Conservation (phyloP, 2,797 vertebrate genomes). For the Podarcis lilfordi region DNA sequence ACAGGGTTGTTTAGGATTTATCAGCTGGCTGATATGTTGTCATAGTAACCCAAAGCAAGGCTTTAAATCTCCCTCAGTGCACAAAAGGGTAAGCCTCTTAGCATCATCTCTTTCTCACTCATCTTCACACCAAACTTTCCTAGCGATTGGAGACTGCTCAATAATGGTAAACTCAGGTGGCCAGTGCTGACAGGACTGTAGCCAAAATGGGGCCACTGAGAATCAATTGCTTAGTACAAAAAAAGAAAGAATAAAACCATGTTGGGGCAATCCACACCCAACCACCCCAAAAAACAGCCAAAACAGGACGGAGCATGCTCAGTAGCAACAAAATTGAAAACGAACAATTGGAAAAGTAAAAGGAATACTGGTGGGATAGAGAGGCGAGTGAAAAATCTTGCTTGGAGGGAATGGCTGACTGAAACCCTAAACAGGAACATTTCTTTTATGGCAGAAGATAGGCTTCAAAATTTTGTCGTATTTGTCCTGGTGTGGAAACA, state of each 20-base stretch:
- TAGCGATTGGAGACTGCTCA: conserved; percentile 10
- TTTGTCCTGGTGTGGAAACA: not conserved
- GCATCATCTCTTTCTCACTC: not conserved
- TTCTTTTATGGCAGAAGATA: no score
- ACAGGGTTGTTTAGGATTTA: conserved; percentile 60
- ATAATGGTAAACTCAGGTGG: not conserved
- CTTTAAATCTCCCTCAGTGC: conserved; percentile 64
- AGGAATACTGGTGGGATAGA: not conserved
- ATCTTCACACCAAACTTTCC: conserved; percentile 3
- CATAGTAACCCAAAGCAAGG: conserved; percentile 70
- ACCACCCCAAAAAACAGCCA: not conserved
- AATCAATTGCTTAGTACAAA: not conserved
- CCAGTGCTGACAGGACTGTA: not conserved
- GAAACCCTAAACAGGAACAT: no score
- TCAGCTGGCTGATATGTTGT: conserved; percentile 68
- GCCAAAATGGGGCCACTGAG: not conserved
- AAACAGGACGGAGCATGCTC: not conserved
- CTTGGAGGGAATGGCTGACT: no score
- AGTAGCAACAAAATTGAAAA: not conserved
- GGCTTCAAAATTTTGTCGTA: not conserved
- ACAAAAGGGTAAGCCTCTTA: conserved; percentile 66
- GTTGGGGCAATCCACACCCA: not conserved
- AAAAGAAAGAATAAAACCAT: not conserved
- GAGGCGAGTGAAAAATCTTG: no score
- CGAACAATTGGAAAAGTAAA: no score